Evolutionary conservation across 2,797 vertebrate species (phyloP).

Genomic region (Leucoraja ocellata): DNA sequence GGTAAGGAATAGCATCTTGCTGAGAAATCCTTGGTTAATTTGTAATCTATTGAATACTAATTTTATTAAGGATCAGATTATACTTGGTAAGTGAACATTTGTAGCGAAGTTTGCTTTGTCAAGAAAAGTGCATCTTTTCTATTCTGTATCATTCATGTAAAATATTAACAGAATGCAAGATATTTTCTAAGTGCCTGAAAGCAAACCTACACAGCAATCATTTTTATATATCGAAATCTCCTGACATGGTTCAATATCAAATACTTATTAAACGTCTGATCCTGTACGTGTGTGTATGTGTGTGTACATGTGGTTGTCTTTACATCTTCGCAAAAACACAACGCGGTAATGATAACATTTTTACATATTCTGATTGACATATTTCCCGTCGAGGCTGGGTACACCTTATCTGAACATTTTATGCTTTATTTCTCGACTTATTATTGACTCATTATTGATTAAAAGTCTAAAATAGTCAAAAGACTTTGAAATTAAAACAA

Average conservation of each 20-base stretch:
- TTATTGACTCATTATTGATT: too few relatives aligned
- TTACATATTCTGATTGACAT: too few relatives aligned
- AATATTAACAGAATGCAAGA: neutral
- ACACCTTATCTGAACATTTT: too few relatives aligned
- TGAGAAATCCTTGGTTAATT: conserved; percentile 24
- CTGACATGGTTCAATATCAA: neutral
- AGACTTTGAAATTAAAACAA: too few relatives aligned
- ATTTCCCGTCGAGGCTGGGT: too few relatives aligned
- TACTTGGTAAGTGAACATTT: neutral
- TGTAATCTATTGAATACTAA: neutral
- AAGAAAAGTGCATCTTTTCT: neutral
- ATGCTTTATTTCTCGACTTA: too few relatives aligned
- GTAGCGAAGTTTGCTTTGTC: neutral
- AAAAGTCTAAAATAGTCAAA: too few relatives aligned
- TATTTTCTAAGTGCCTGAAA: conserved; percentile 7
- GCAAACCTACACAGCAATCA: neutral
- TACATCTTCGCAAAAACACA: too few relatives aligned
- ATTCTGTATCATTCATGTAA: neutral
- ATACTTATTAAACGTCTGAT: too few relatives aligned
- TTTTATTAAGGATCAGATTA: conserved; percentile 10
- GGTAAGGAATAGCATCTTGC: conserved; percentile 13
- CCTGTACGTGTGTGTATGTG: too few relatives aligned
- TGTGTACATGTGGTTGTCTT: too few relatives aligned
- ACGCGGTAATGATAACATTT: too few relatives aligned
- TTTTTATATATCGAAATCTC: conserved; percentile 2